phyloP scores from a whole-genome alignment of 2,797 vertebrate genomes.

The Clamator glandarius region DNA sequence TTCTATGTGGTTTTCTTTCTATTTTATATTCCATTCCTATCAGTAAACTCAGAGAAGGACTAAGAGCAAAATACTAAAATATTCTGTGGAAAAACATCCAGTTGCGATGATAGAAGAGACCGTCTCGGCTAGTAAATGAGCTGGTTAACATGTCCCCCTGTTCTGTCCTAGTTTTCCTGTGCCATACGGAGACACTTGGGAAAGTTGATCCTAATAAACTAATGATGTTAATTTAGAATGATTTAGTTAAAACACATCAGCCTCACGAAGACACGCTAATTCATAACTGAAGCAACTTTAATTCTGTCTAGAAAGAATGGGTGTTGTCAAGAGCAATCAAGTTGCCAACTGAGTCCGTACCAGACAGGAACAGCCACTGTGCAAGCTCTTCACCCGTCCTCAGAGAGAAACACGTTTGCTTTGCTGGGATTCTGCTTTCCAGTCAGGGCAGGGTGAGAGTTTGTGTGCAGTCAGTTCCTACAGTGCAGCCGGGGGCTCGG shows the following conservation, averaged over 20 bases:
- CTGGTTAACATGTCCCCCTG: neutral
- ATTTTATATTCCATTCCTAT: neutral
- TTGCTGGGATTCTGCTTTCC: neutral
- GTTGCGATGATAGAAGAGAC: neutral
- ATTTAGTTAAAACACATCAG: neutral
- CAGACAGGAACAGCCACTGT: neutral
- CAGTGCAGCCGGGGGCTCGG: neutral
- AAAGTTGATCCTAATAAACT: neutral
- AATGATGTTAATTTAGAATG: neutral
- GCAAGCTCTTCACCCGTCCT: neutral
- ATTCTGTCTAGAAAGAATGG: neutral
- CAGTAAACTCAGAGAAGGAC: neutral
- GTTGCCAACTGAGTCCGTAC: neutral
- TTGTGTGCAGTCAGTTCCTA: neutral
- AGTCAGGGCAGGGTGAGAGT: neutral
- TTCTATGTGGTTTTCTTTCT: neutral
- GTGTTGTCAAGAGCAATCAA: neutral
- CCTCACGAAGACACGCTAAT: neutral
- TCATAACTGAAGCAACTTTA: neutral
- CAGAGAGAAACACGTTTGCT: fast-evolving
- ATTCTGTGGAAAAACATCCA: neutral
- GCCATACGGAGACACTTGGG: neutral
- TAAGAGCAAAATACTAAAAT: neutral
- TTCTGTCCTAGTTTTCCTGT: neutral
- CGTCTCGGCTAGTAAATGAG: neutral